Evolutionary conservation across 2,797 vertebrate genomes (phyloP), one percentile per base, ranked within the genome.

Genomic region (Heteromormyrus szaboi): DNA sequence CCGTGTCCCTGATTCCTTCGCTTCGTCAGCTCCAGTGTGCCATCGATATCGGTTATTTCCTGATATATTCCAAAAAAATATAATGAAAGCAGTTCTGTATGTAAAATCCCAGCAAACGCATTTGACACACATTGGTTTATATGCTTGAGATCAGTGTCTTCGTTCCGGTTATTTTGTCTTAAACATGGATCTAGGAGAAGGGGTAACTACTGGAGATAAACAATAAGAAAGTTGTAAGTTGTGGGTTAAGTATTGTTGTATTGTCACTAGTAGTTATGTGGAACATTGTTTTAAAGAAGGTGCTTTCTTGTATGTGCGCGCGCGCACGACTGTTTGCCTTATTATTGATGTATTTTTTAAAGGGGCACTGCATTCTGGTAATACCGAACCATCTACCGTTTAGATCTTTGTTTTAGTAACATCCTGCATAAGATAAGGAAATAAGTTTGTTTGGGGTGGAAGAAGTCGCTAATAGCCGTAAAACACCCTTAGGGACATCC

Each of bases 281-380:
- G n/a, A n/a, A 3, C 44, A 84, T 79, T 46, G 81, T 84, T 84
- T 50, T n/a, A 44, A 22, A 50, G 81, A 48, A 84, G 3, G 44
- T 51, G 81, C 19, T 48, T 22, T 22, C n/a, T n/a, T 84, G 81
- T 84, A 46, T 84, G 48, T 51, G 81, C 2, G 79, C 22, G 79
- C 33, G 14, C 76, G 33, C 76, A 19, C 76, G 33, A 46, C 29
- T 83, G 19, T 84, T 41, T 84, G 46, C 48, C 44, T 22, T 48
- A 84, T 84, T 84, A 84, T 84, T 84, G 48, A 84, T 84, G 19
- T 84, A 25, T 25, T 50, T n/a, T 83, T 51, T 84, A 51, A 84
- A 84, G 46, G 46, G 19, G 25, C 81, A 84, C n/a, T 79, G 41
- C 17, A 79, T 46, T 46, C 72, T 79, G 72, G 72, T 79, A 79